phyloP scores from a whole-genome alignment of 2,113 vertebrate species.

The Sorex araneus region DNA sequence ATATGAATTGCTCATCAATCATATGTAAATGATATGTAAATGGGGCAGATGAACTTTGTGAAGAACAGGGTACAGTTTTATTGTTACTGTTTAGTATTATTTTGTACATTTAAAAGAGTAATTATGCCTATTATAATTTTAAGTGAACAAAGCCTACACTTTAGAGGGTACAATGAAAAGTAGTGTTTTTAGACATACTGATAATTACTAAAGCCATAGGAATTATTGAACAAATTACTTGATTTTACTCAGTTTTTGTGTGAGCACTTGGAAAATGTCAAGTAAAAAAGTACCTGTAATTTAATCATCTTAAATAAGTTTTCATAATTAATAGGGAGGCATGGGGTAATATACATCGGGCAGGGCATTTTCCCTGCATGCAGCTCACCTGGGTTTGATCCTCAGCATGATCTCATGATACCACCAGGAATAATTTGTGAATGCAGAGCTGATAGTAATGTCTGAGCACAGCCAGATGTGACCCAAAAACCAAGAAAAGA shows the following conservation, averaged over 20 bases:
- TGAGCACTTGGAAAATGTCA: too few relatives aligned
- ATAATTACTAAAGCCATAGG: conserved; percentile 52
- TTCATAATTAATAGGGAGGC: background rate
- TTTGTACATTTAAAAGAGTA: conserved; percentile 38
- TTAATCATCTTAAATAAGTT: too few relatives aligned
- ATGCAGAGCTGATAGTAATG: too few relatives aligned
- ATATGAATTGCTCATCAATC: background rate
- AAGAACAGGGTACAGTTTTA: conserved; percentile 22
- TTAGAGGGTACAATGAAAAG: conserved; percentile 45
- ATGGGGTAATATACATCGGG: too few relatives aligned
- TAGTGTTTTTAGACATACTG: conserved; percentile 49
- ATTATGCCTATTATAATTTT: conserved; percentile 12
- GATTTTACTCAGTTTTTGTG: conserved; percentile 39
- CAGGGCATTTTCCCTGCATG: too few relatives aligned
- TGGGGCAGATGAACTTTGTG: background rate
- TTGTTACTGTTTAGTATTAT: conserved; percentile 11
- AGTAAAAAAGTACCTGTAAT: too few relatives aligned
- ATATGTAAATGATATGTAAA: conserved; percentile 35
- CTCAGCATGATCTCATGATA: too few relatives aligned
- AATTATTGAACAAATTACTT: conserved; percentile 40
- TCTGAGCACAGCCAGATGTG: too few relatives aligned
- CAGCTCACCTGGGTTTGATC: too few relatives aligned
- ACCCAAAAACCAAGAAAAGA: too few relatives aligned
- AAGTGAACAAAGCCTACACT: conserved; percentile 52
- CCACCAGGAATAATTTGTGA: too few relatives aligned